Evolutionary conservation across 2,113 vertebrate species (phyloP).

Genomic region (Octodon degus): DNA sequence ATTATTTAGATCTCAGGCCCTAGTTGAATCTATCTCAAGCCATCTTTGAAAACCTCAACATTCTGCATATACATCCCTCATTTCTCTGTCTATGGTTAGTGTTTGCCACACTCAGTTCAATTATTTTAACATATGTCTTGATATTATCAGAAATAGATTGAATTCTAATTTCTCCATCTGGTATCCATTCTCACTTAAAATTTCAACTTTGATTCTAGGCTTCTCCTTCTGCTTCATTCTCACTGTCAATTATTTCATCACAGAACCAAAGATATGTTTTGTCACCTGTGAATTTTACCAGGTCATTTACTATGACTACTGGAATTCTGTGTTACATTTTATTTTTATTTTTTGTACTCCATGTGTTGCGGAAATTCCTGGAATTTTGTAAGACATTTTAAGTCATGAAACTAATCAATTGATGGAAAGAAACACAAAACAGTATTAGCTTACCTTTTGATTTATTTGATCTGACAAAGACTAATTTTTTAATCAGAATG

Average conservation of each 20-base stretch:
- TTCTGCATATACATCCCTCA: neutral
- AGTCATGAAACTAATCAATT: neutral
- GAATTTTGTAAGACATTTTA: neutral
- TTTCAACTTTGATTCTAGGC: neutral
- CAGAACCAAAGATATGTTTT: neutral
- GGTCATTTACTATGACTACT: neutral
- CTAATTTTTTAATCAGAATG: neutral
- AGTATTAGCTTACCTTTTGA: neutral
- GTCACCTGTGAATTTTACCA: neutral
- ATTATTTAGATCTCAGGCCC: too few relatives aligned
- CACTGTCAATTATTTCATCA: neutral
- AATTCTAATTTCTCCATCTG: neutral
- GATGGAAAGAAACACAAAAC: neutral
- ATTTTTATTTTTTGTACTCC: neutral
- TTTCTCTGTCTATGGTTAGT: neutral
- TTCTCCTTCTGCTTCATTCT: neutral
- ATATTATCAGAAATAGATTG: neutral
- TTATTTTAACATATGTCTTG: neutral
- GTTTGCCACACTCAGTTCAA: neutral
- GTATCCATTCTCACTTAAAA: neutral
- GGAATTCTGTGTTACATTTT: neutral
- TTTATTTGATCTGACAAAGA: constrained; percentile 5
- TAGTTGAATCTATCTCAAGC: neutral
- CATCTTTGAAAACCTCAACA: neutral
- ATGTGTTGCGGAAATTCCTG: neutral